A percentile compares a stretch with the other conserved stretches of the same genome.
phyloP scores from a whole-genome alignment of 2,888 invertebrate genomes.

The Stenotaenia linearis region DNA sequence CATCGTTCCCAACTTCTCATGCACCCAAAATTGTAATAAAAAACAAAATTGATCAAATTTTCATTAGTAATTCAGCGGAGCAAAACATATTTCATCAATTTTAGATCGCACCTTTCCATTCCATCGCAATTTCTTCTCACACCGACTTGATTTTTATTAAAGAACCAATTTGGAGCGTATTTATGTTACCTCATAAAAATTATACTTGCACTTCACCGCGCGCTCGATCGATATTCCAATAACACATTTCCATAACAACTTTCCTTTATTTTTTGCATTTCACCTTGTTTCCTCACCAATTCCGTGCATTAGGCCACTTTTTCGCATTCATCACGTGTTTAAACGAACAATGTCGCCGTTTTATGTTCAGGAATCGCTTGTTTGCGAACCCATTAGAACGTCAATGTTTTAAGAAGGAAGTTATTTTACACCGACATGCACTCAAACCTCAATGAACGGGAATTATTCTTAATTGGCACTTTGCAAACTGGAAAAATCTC shows the following conservation, averaged over 20 bases:
- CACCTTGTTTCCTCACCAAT: neutral
- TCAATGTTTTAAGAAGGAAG: too few relatives aligned
- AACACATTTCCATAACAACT: neutral
- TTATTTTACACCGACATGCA: too few relatives aligned
- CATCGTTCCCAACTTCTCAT: constrained; percentile 1
- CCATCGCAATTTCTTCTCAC: neutral
- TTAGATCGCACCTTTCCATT: neutral
- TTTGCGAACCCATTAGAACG: too few relatives aligned
- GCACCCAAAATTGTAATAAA: constrained; percentile 18
- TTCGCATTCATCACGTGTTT: neutral
- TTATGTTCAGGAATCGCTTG: too few relatives aligned
- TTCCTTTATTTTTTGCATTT: neutral
- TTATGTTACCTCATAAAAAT: neutral
- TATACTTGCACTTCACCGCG: neutral
- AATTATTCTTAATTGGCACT: neutral
- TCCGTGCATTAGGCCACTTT: neutral
- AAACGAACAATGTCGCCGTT: neutral
- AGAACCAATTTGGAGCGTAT: neutral
- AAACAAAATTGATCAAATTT: constrained; percentile 11
- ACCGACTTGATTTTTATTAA: neutral
- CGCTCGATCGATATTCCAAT: neutral
- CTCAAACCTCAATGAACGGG: neutral
- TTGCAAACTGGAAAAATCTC: neutral
- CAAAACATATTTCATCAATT: neutral
- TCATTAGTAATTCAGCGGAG: constrained; percentile 5